These are phyloP conservation scores for Aproaerema taeniolella DNA, from an alignment of 2,888 invertebrate genomes.

Conservation along the genomic window DNA sequence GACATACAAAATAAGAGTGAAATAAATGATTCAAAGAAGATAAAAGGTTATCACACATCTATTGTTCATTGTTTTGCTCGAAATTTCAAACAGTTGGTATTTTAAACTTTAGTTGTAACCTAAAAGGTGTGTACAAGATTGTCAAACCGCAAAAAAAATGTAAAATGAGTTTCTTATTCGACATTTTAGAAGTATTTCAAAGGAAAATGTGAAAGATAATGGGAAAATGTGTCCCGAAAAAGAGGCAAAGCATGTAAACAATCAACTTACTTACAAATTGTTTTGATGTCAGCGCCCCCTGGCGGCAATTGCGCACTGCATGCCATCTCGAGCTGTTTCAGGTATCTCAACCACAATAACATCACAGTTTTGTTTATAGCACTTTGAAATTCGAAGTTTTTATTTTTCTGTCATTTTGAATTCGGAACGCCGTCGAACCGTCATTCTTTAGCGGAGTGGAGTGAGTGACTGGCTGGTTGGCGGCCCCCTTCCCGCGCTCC, in stretches of 20 bases:
- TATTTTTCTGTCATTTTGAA: conserved; percentile 21
- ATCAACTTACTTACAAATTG: too few relatives aligned
- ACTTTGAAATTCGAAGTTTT: conserved; percentile 21
- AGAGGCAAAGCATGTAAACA: too few relatives aligned
- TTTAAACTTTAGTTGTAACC: background rate
- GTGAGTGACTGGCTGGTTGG: conserved; percentile 69
- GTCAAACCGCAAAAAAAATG: too few relatives aligned
- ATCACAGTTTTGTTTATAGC: conserved; percentile 48
- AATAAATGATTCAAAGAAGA: conserved; percentile 5
- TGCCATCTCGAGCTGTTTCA: conserved; percentile 68
- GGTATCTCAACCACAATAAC: conserved; percentile 71
- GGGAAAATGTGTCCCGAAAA: too few relatives aligned
- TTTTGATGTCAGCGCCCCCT: conserved; percentile 68
- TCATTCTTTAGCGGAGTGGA: conserved; percentile 74
- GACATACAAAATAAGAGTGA: conserved; percentile 7
- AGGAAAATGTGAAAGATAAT: too few relatives aligned
- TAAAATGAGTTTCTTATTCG: too few relatives aligned
- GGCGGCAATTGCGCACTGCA: conserved; percentile 50
- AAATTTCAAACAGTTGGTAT: conserved; percentile 1
- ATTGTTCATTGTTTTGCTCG: conserved; percentile 9
- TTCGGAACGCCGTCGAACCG: conserved; percentile 36
- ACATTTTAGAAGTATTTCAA: too few relatives aligned
- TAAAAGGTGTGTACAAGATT: background rate
- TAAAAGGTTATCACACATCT: conserved; percentile 9
- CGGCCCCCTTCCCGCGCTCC: conserved; percentile 56